Conservation (phyloP, 2,797 vertebrate species). For the Poecilia picta region DNA sequence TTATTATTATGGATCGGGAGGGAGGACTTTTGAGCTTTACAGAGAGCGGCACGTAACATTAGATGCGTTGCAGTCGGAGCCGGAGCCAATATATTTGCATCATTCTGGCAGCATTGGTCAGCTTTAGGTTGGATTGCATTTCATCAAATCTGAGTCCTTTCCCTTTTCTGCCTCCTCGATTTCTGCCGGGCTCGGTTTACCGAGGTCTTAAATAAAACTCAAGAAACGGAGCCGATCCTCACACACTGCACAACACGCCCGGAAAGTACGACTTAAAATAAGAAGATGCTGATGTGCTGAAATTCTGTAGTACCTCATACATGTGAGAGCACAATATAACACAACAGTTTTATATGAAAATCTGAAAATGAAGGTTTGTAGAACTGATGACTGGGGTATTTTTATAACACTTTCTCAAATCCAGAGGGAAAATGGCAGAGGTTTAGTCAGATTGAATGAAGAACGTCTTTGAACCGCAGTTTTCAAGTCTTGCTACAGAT, state of each 20-base stretch:
- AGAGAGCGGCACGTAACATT: not conserved
- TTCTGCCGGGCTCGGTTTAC: not conserved
- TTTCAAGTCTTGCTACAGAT: not conserved
- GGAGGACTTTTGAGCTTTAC: not conserved
- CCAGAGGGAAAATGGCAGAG: not conserved
- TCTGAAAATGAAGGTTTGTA: not conserved
- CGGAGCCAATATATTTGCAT: conserved; percentile 12
- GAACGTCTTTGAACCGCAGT: not conserved
- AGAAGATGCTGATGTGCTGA: not conserved
- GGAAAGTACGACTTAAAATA: not conserved
- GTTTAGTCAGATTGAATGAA: not conserved
- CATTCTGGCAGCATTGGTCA: not conserved
- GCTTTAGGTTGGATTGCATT: conserved; percentile 20
- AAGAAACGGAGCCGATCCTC: not conserved
- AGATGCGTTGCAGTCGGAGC: not conserved
- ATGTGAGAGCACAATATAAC: not conserved
- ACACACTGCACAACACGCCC: not conserved
- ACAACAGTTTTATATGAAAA: not conserved
- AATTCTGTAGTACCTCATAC: not conserved
- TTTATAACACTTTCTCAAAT: not conserved
- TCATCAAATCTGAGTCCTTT: not conserved
- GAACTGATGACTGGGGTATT: not conserved
- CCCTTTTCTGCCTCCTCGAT: not conserved
- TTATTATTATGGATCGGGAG: conserved; percentile 1
- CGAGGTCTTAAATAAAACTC: not conserved